phyloP scores from a whole-genome alignment of 2,113 vertebrate genomes.

The Clarias macrocephalus region DNA sequence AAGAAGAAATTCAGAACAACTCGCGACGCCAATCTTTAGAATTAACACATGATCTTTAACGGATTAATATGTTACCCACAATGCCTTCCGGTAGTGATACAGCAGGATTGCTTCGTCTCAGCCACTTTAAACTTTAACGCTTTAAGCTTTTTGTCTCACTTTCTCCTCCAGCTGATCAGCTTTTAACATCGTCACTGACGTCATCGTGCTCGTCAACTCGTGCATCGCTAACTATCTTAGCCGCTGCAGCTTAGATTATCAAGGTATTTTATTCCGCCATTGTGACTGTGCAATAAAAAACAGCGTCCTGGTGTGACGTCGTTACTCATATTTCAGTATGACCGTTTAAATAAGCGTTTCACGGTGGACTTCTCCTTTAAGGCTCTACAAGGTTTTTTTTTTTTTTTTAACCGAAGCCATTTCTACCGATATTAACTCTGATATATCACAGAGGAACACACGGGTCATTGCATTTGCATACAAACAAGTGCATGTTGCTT shows the following conservation, averaged over 20 bases:
- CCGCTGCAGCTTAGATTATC: neutral
- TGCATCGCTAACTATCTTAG: neutral
- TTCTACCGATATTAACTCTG: slow-evolving; percentile 38
- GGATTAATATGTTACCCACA: slow-evolving; percentile 3
- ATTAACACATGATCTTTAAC: slow-evolving; percentile 3
- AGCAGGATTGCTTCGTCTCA: neutral
- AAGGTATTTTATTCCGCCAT: too few species aligned
- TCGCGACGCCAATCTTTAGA: neutral
- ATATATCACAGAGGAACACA: slow-evolving; percentile 43
- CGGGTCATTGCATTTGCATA: slow-evolving; percentile 43
- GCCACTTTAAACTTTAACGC: too few species aligned
- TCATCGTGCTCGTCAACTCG: accelerated
- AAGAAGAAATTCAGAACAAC: neutral
- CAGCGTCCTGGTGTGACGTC: neutral
- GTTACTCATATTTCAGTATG: neutral
- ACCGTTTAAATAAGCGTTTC: neutral
- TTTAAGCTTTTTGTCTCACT: neutral
- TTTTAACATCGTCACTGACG: neutral
- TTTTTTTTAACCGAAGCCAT: neutral
- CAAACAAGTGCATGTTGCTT: slow-evolving; percentile 38
- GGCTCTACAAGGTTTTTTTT: neutral
- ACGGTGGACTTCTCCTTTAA: neutral
- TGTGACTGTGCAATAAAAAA: neutral
- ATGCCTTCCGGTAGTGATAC: neutral
- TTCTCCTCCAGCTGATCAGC: neutral